A percentile compares a stretch with the other conserved stretches of the same genome.
These are phyloP conservation scores for Scytalopus superciliaris DNA, from an alignment of 2,113 vertebrate species.

Conservation along the genomic window DNA sequence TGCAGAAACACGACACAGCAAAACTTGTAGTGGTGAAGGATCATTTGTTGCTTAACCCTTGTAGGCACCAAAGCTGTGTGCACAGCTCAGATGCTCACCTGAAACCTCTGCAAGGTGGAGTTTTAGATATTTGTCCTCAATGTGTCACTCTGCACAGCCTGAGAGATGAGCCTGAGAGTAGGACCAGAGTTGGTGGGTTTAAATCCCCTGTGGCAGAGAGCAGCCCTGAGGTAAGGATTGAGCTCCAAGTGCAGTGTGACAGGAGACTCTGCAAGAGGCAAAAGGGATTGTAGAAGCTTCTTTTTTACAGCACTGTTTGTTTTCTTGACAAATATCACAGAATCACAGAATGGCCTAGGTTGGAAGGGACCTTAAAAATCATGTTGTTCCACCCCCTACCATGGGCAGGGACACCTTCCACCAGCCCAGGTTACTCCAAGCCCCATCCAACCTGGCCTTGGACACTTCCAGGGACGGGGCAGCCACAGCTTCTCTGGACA, in stretches of 20 bases:
- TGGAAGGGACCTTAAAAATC: not conserved
- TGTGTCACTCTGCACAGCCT: not conserved
- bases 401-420: not conserved
- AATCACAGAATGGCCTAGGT: not conserved
- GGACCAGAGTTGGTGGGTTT: not conserved
- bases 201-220: not conserved
- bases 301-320: fast-evolving
- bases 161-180: not conserved
- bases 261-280: not conserved
- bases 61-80: not conserved
- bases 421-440: not conserved
- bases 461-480: not conserved
- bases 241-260: not conserved
- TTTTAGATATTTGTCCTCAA: not conserved
- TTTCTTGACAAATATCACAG: not conserved
- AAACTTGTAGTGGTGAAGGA: not conserved
- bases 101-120: not conserved
- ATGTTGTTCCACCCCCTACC: not conserved
- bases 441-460: not conserved
- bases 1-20: not conserved
- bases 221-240: not conserved
- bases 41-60: not conserved
- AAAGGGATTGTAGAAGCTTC: not conserved
- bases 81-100: not conserved
- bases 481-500: not conserved